Base-by-base conservation (phyloP, 2,888 invertebrate genomes). In the Limnephilus lunatus region DNA sequence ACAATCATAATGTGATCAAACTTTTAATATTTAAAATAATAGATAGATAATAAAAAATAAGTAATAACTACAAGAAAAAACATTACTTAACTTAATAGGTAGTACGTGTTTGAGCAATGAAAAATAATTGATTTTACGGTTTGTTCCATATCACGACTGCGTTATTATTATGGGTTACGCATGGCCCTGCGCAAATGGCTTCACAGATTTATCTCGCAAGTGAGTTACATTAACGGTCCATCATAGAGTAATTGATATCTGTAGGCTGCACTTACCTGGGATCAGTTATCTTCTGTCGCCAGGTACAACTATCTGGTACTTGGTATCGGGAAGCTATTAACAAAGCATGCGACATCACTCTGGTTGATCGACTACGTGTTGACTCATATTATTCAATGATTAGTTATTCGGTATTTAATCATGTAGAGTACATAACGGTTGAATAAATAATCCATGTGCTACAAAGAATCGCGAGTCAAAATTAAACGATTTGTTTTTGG, bases 41-140 rank as follows among this genome's bases (percentile, higher is more conserved):
- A 25, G 9, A 68, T 68, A 53, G n/a, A 68, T 53, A 19, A 53
- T 53, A 19, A 53, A 53, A 53, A 53, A 53, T 68, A 68, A 25
- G n/a, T n/a, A 25, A 7, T 68, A 44, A 11, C 48, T 48, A 25
- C 68, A 1, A 25, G 68, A 9, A 68, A 68, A 1, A 68, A n/a
- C 2, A n/a, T 25, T n/a, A 68, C 25, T 9, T 9, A 68, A 25
- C 25, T 25, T 68, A 68, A 68, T 68, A 68, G 68, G 25, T n/a
- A n/a, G 25, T n/a, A 68, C 68, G 68, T 68, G 68, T 68, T 7
- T 68, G n/a, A 9, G 68, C 68, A 68, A 68, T 68, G 68, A 68
- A 68, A 68, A 68, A 68, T 68, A 68, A 68, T 68, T n/a, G 68
- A 68, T 68, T 68, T 68, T 68, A 68, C 68, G 68, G 68, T 68